Conservation (phyloP, 1,140 invertebrate genomes). For the Scaptomyza hsui region DNA sequence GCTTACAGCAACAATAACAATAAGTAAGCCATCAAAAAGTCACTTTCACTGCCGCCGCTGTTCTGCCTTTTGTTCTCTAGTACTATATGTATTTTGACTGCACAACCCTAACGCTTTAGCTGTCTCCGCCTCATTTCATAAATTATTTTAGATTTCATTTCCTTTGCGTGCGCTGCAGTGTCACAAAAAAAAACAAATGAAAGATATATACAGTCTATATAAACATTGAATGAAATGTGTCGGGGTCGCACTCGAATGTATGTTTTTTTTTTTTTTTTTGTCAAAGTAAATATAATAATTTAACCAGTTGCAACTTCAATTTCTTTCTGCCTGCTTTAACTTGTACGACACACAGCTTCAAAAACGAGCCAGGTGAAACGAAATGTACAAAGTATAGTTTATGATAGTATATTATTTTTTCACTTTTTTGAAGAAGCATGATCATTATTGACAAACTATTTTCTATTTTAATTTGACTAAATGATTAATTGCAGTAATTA, state of each 20-base stretch:
- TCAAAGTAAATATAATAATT: conserved; percentile 73
- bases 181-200: conserved; percentile 18
- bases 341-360: conserved; percentile 5
- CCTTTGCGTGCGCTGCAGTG: conserved; percentile 53
- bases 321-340: conserved; percentile 31
- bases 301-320: conserved; percentile 48
- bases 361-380: not conserved
- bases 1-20: conserved; percentile 38
- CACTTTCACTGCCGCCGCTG: not conserved
- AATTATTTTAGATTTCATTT: conserved; percentile 78
- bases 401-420: not conserved
- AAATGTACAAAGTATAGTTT: not conserved
- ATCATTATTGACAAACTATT: not conserved
- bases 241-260: conserved; percentile 34
- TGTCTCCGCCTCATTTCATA: conserved; percentile 49
- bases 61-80: not conserved
- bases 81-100: conserved; percentile 7
- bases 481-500: conserved; percentile 6
- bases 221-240: conserved; percentile 16
- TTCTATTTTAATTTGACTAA: not conserved
- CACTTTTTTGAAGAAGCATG: not conserved
- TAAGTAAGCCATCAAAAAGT: conserved; percentile 40
- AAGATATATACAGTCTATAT: conserved; percentile 2
- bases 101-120: conserved; percentile 9
- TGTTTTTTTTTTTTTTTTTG: no score